Evolutionary conservation across 2,113 vertebrate genomes (phyloP).

Genomic region (Gallinago paraguaiae): DNA sequence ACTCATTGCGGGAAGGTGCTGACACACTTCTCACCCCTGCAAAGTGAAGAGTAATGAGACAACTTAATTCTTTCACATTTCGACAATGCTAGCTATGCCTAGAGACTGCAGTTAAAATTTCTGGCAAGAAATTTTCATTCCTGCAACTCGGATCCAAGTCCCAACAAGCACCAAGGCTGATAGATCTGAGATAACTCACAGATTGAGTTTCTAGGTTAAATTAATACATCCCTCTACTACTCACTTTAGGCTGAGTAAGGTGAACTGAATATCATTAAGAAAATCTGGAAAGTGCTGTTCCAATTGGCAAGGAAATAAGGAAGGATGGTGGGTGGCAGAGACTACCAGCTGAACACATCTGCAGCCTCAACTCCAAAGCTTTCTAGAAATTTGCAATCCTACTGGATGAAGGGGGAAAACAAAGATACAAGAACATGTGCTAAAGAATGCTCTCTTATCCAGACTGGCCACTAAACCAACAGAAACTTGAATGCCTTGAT

Average conservation of each 20-base stretch:
- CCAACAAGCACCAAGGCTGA: slow-evolving; percentile 27
- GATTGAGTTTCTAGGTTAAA: slow-evolving; percentile 39
- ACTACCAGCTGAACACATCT: slow-evolving; percentile 26
- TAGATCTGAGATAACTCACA: slow-evolving; percentile 43
- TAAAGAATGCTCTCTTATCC: slow-evolving; percentile 13
- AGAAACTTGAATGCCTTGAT: slow-evolving; percentile 35
- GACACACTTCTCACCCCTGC: slow-evolving; percentile 35
- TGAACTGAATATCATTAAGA: slow-evolving; percentile 54
- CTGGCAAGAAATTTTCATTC: slow-evolving; percentile 27
- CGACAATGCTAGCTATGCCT: not conserved
- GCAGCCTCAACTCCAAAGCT: not conserved
- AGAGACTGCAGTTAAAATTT: slow-evolving; percentile 31
- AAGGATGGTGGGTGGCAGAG: slow-evolving; percentile 16
- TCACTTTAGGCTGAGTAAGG: slow-evolving; percentile 6
- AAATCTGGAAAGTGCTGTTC: slow-evolving; percentile 56
- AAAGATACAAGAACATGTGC: not conserved
- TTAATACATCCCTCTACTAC: not conserved
- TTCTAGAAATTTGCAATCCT: not conserved
- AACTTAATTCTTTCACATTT: slow-evolving; percentile 11
- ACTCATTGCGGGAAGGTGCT: not conserved
- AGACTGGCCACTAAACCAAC: not conserved
- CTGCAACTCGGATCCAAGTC: not conserved
- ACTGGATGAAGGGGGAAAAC: not conserved
- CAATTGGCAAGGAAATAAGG: slow-evolving; percentile 23
- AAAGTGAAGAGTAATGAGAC: not conserved